A percentile compares a stretch with the other conserved stretches of the same genome.
Conservation (phyloP, 2,113 vertebrate genomes). For the Chitala chitala region DNA sequence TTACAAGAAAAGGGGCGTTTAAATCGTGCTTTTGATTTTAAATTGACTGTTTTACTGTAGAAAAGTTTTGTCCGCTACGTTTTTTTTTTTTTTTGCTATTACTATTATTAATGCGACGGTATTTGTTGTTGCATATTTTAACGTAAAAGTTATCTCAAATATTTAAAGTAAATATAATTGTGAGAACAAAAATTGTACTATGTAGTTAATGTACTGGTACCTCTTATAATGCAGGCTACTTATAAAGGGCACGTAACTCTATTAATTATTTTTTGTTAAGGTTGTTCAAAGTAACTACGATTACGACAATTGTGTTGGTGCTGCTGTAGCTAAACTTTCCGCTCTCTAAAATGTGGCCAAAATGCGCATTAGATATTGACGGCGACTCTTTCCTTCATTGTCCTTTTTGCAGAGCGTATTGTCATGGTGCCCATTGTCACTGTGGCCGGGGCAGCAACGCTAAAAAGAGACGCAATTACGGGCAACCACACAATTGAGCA, state of each 20-base stretch:
- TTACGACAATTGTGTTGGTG: not conserved
- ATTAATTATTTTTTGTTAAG: not conserved
- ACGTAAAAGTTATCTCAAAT: not conserved
- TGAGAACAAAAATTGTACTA: not conserved
- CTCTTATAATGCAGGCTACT: not conserved
- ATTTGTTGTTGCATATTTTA: too few species aligned
- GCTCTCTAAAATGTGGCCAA: not conserved
- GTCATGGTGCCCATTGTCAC: slow-evolving; percentile 24
- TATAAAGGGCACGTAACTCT: not conserved
- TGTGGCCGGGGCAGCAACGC: not conserved
- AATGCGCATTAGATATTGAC: not conserved
- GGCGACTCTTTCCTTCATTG: slow-evolving; percentile 10
- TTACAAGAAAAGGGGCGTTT: not conserved
- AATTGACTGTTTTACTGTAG: too few species aligned
- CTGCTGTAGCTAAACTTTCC: not conserved
- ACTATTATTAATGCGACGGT: too few species aligned
- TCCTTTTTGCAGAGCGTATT: slow-evolving; percentile 24
- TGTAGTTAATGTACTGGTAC: not conserved
- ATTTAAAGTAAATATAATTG: not conserved
- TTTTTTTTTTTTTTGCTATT: not conserved
- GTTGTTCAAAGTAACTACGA: not conserved
- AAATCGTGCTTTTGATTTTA: too few species aligned
- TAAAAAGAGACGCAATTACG: slow-evolving; percentile 25
- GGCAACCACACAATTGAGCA: slow-evolving; percentile 29
- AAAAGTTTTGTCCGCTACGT: not conserved